Evolutionary conservation across 35 echinoderm and acorn worm genomes (phyloP).

Genomic region (Holothuria glaberrima): DNA sequence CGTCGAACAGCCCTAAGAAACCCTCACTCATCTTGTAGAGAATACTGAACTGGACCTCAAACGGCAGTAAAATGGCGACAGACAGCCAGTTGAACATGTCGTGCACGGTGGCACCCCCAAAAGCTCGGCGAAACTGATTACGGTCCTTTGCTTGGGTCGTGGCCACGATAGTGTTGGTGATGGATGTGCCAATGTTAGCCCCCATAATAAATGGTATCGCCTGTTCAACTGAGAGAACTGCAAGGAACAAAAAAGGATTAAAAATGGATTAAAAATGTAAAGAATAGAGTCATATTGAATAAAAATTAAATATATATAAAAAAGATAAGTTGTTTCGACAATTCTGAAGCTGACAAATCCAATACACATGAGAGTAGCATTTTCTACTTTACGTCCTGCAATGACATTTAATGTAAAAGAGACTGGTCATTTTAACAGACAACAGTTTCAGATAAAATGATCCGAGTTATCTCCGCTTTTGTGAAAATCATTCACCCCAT

Average conservation of each 20-base stretch:
- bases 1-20: slow-evolving; percentile 44
- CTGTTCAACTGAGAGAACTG: slow-evolving; percentile 68
- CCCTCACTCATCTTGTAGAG: slow-evolving; percentile 61
- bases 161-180: slow-evolving; percentile 86
- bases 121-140: slow-evolving; percentile 80
- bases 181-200: slow-evolving; percentile 79
- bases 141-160: slow-evolving; percentile 58
- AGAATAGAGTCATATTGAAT: neutral
- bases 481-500: too few relatives aligned
- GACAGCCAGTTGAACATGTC: slow-evolving; percentile 84
- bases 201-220: slow-evolving; percentile 83
- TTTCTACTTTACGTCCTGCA: too few relatives aligned
- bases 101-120: slow-evolving; percentile 81
- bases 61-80: slow-evolving; percentile 64
- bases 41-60: slow-evolving; percentile 68
- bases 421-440: too few relatives aligned
- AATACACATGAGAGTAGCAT: too few relatives aligned
- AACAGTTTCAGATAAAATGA: too few relatives aligned
- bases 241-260: neutral
- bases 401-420: too few relatives aligned
- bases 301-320: neutral
- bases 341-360: too few relatives aligned
- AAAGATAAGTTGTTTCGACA: too few relatives aligned
- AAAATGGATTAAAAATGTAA: neutral
- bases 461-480: too few relatives aligned